These are phyloP conservation scores for Ceuthmochares aereus DNA, from an alignment of 2,113 vertebrate genomes.

Conservation along the genomic window DNA sequence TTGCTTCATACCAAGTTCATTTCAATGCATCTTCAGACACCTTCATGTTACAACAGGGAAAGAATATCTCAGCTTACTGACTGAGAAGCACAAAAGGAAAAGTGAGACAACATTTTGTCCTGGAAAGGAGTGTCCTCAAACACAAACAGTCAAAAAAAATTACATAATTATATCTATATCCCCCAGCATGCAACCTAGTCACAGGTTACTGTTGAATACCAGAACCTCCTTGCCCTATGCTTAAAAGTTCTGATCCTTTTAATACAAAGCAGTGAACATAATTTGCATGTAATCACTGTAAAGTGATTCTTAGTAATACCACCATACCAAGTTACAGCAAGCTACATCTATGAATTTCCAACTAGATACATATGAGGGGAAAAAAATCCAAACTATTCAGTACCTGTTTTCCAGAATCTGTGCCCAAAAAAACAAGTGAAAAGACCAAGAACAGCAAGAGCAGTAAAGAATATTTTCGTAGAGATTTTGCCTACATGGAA, in stretches of 20 bases:
- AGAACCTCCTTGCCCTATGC: background rate
- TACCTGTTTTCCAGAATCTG: conserved; percentile 95
- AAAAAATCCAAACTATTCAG: background rate
- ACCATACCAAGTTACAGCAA: background rate
- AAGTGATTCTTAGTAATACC: background rate
- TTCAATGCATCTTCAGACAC: background rate
- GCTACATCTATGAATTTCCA: background rate
- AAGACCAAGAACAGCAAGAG: conserved; percentile 85
- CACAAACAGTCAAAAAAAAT: background rate
- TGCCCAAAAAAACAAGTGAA: conserved; percentile 93
- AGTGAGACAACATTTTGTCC: background rate
- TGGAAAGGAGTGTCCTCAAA: background rate
- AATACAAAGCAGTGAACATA: background rate
- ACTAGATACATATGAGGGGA: background rate
- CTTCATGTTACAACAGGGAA: background rate
- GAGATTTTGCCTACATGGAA: conserved; percentile 82
- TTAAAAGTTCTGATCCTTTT: background rate
- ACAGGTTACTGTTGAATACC: background rate
- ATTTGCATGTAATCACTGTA: background rate
- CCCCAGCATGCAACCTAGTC: background rate
- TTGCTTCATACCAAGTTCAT: background rate
- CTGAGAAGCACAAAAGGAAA: background rate
- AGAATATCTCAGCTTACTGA: background rate
- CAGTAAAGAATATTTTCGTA: conserved; percentile 90
- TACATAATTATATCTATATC: background rate